phyloP scores from a whole-genome alignment of 2,888 invertebrate genomes.

The Ganaspis brasiliensis region DNA sequence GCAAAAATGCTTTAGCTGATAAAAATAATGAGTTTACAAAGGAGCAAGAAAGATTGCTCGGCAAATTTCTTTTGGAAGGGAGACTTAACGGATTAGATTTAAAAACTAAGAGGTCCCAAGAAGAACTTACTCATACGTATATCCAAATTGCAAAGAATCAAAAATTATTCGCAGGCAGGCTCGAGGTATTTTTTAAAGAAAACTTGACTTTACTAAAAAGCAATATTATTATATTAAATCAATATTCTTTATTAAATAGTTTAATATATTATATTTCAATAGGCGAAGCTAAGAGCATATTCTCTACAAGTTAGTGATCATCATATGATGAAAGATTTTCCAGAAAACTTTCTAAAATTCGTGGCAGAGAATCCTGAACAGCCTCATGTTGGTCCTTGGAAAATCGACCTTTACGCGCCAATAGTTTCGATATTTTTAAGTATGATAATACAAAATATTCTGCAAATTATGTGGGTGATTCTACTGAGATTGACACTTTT shows the following conservation, averaged over 20 bases:
- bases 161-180: constrained; percentile 85
- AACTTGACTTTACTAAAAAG: not conserved
- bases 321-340: constrained; percentile 87
- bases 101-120: constrained; percentile 70
- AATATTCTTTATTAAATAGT: too few relatives aligned
- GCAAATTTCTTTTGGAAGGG: constrained; percentile 91
- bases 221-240: not conserved
- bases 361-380: constrained; percentile 85
- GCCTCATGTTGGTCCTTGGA: constrained; percentile 90
- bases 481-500: constrained; percentile 17
- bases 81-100: constrained; percentile 91
- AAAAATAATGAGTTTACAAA: constrained; percentile 80
- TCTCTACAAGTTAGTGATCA: constrained; percentile 86
- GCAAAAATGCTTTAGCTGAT: constrained; percentile 83
- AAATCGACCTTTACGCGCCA: constrained; percentile 88
- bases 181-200: constrained; percentile 79
- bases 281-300: constrained; percentile 85
- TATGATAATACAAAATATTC: constrained; percentile 51
- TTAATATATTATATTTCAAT: constrained; percentile 51
- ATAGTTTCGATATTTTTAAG: constrained; percentile 88
- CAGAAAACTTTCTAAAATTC: constrained; percentile 85
- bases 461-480: not conserved
- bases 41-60: constrained; percentile 87
- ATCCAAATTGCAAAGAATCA: constrained; percentile 80
- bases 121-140: not conserved